A percentile compares a stretch with the other conserved stretches of the same genome.
Evolutionary conservation across 2,888 invertebrate genomes (phyloP).

Genomic region (Athalia rosae): DNA sequence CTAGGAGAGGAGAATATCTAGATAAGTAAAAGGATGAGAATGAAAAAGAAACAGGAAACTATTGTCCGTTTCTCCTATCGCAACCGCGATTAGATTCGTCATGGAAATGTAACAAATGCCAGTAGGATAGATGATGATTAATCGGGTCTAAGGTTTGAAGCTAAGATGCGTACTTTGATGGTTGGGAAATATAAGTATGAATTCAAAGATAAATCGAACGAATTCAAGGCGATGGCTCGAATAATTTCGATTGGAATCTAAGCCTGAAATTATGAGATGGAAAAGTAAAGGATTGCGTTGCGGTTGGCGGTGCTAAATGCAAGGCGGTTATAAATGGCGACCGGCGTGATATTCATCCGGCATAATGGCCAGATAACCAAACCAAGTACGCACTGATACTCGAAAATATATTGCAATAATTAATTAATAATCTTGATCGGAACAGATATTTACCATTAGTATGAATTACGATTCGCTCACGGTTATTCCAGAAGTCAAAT

Average conservation of each 20-base stretch:
- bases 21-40: too few relatives aligned
- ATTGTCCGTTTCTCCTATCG: too few relatives aligned
- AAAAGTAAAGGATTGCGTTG: not conserved
- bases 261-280: not conserved
- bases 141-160: too few relatives aligned
- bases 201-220: too few relatives aligned
- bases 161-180: too few relatives aligned
- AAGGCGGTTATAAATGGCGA: constrained; percentile 39
- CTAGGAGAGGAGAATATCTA: constrained; percentile 46
- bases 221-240: too few relatives aligned
- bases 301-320: constrained; percentile 24
- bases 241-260: too few relatives aligned
- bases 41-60: too few relatives aligned
- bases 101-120: too few relatives aligned
- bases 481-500: constrained; percentile 63
- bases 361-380: constrained; percentile 8
- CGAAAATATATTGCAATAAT: not conserved
- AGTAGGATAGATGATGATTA: too few relatives aligned
- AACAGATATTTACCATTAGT: constrained; percentile 67
- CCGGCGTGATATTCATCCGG: constrained; percentile 19
- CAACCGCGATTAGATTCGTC: too few relatives aligned
- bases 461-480: constrained; percentile 56
- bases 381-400: not conserved
- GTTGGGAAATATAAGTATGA: too few relatives aligned
- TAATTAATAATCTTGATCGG: not conserved